Evolutionary conservation across 2,888 invertebrate genomes (phyloP).

Genomic region (Apotomis turbidana): DNA sequence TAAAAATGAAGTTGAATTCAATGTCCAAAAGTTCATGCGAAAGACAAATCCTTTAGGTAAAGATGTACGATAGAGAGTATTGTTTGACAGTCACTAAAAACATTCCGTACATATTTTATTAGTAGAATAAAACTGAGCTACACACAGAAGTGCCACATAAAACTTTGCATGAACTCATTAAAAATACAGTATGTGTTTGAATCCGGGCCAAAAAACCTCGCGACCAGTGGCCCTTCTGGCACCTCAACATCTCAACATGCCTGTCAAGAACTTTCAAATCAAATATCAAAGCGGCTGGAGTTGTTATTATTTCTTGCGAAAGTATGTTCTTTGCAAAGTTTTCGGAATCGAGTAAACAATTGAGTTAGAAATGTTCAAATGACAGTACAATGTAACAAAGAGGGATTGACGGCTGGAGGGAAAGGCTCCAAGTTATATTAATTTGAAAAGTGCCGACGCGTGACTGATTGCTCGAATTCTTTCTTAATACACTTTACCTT

Average conservation of each 20-base stretch:
- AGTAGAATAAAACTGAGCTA: too few species aligned
- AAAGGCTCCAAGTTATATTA: constrained; percentile 36
- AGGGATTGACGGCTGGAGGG: constrained; percentile 13
- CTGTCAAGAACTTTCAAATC: constrained; percentile 14
- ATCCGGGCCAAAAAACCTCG: not conserved
- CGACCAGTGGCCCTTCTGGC: not conserved
- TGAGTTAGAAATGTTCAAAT: constrained; percentile 41
- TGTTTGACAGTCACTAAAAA: too few species aligned
- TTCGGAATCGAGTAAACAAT: constrained; percentile 34
- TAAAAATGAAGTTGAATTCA: too few species aligned
- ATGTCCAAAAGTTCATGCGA: too few species aligned
- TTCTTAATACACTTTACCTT: constrained; percentile 27
- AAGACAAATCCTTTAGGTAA: too few species aligned
- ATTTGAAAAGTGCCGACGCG: constrained; percentile 40
- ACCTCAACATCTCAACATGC: not conserved
- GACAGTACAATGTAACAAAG: constrained; percentile 36
- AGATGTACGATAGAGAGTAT: too few species aligned
- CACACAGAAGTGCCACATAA: too few species aligned
- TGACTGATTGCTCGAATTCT: constrained; percentile 33
- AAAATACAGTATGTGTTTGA: not conserved
- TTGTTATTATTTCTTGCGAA: constrained; percentile 28
- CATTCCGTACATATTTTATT: too few species aligned
- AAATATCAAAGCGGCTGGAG: constrained; percentile 16
- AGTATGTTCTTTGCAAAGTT: constrained; percentile 22
- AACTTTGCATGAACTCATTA: not conserved